These are phyloP conservation scores for Trichopria drosophilae DNA, from an alignment of 2,888 invertebrate species.

Conservation along the genomic window DNA sequence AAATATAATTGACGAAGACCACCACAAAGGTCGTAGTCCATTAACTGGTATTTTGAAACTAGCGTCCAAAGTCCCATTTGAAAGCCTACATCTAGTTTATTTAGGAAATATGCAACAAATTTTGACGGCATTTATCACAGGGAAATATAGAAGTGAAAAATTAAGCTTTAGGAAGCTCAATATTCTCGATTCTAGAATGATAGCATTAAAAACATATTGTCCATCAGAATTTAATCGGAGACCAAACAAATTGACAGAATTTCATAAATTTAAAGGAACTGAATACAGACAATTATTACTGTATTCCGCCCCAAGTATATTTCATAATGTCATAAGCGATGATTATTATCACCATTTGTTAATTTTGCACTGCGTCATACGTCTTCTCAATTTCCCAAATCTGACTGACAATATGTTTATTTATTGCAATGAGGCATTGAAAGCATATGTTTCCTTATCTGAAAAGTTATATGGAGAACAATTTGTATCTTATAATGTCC, in stretches of 20 bases:
- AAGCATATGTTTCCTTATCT: too few relatives aligned
- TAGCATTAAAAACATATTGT: constrained; percentile 1
- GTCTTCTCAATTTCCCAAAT: neutral
- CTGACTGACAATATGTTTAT: too few relatives aligned
- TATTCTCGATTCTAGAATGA: constrained; percentile 7
- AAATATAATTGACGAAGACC: constrained; percentile 15
- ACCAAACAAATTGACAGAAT: constrained; percentile 9
- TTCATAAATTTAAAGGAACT: neutral
- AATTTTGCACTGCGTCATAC: neutral
- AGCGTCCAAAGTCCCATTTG: constrained; percentile 14
- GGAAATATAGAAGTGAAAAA: neutral
- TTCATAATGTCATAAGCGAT: too few relatives aligned
- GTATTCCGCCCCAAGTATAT: constrained; percentile 6
- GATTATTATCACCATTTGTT: constrained; percentile 9
- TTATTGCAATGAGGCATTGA: too few relatives aligned
- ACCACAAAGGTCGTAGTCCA: constrained; percentile 21
- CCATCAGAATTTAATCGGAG: constrained; percentile 22
- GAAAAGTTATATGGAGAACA: constrained; percentile 31
- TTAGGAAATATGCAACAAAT: constrained; percentile 2
- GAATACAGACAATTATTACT: constrained; percentile 1
- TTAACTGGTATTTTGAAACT: constrained; percentile 6
- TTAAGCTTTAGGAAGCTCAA: neutral
- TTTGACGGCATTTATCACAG: neutral
- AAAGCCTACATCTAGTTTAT: constrained; percentile 15
- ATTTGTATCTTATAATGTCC: constrained; percentile 38